A percentile compares a stretch with the other conserved stretches of the same genome.
Conservation (phyloP, 2,113 vertebrate species). For the Lichenostomus cassidix region DNA sequence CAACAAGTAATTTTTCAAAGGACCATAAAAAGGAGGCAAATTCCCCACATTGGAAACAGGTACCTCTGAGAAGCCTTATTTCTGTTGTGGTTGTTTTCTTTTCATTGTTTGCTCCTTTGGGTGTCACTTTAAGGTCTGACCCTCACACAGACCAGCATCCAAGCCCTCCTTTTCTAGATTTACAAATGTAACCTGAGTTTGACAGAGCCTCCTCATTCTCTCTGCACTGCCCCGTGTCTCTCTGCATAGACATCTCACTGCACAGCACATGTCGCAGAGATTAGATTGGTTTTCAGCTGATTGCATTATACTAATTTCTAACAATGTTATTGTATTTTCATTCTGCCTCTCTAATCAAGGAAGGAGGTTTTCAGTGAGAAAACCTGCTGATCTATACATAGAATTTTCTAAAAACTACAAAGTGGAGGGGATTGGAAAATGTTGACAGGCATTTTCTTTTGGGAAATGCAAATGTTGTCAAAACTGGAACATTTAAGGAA, state of each 20-base stretch:
- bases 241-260: not conserved
- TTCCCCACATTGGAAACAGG: fast-evolving
- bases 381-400: not conserved
- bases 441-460: not conserved
- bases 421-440: not conserved
- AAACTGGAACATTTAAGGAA: not conserved
- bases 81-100: not conserved
- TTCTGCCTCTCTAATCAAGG: not conserved
- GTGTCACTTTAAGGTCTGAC: not conserved
- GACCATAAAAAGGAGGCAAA: not conserved
- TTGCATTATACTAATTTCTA: slow-evolving; percentile 19
- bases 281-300: not conserved
- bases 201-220: not conserved
- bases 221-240: not conserved
- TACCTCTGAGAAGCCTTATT: not conserved
- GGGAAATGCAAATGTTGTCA: not conserved
- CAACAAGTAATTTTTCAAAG: not conserved
- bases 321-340: not conserved
- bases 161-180: not conserved
- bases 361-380: not conserved
- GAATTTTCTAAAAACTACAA: not conserved
- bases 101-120: not conserved
- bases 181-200: not conserved
- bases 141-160: not conserved
- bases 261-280: not conserved